phyloP scores from a whole-genome alignment of 2,888 invertebrate species.

The Chloromyia formosa region DNA sequence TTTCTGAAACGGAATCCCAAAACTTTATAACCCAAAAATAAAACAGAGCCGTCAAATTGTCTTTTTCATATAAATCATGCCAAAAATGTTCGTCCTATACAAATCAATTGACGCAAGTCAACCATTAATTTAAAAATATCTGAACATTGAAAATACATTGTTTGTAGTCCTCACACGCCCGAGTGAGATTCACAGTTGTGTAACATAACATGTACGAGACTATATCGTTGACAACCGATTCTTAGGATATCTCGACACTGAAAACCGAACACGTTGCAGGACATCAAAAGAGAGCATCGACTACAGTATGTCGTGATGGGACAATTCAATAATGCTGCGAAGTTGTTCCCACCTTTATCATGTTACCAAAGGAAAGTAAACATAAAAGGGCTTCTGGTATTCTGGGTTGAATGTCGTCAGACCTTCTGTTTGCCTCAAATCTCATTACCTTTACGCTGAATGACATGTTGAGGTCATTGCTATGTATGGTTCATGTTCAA shows the following conservation, averaged over 20 bases:
- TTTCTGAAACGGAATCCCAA: too few species aligned
- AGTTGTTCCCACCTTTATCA: constrained; percentile 46
- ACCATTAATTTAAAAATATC: neutral
- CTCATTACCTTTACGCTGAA: constrained; percentile 44
- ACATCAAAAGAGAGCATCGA: constrained; percentile 6
- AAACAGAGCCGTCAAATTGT: too few species aligned
- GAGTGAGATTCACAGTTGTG: too few species aligned
- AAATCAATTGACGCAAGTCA: neutral
- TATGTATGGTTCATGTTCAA: neutral
- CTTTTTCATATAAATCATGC: too few species aligned
- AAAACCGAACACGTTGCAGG: neutral
- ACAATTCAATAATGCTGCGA: constrained; percentile 21
- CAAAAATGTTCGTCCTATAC: too few species aligned
- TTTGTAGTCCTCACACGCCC: too few species aligned
- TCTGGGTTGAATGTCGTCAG: constrained; percentile 33
- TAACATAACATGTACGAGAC: neutral
- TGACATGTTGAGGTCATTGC: constrained; percentile 44
- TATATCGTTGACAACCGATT: neutral
- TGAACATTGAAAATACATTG: neutral
- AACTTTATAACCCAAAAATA: too few species aligned
- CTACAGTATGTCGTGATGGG: neutral
- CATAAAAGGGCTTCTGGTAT: constrained; percentile 31
- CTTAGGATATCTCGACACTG: neutral
- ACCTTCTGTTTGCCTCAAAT: constrained; percentile 45
- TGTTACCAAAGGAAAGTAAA: constrained; percentile 45